These are phyloP conservation scores for Chelonia mydas DNA, from an alignment of 2,797 vertebrate genomes.

Conservation along the genomic window DNA sequence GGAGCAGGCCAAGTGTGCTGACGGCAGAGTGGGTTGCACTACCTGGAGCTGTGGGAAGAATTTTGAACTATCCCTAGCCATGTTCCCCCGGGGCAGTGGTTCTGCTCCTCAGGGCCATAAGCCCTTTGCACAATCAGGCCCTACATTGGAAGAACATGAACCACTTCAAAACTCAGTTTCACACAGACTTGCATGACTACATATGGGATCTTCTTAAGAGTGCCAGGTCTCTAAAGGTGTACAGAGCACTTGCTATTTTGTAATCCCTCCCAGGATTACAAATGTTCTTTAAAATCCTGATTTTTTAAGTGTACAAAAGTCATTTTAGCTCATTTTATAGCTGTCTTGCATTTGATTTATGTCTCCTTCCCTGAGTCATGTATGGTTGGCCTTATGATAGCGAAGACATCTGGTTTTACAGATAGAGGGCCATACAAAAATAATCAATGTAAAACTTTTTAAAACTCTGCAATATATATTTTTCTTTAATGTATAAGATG, in stretches of 20 bases:
- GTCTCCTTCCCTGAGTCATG: neutral
- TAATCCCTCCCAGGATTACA: neutral
- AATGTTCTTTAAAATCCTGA: neutral
- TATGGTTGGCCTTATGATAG: neutral
- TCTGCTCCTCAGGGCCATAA: neutral
- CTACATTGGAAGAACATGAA: neutral
- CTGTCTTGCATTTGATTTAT: fast-evolving
- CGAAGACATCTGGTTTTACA: neutral
- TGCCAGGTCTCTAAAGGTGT: neutral
- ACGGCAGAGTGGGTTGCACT: fast-evolving
- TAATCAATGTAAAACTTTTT: neutral
- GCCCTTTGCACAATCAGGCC: neutral
- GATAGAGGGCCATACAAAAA: neutral
- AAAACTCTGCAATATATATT: neutral
- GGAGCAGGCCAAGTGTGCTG: neutral
- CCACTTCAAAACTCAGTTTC: neutral
- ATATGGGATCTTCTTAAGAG: neutral
- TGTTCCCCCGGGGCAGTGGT: neutral
- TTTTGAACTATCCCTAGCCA: neutral
- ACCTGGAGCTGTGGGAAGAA: neutral
- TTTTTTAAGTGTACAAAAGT: neutral
- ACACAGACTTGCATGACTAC: neutral
- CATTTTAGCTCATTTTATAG: neutral
- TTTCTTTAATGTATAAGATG: neutral
- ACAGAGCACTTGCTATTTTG: neutral